Evolutionary conservation across 1,140 invertebrate genomes (phyloP), one percentile per base, ranked within the genome.

Genomic region (Antheraea mylitta): DNA sequence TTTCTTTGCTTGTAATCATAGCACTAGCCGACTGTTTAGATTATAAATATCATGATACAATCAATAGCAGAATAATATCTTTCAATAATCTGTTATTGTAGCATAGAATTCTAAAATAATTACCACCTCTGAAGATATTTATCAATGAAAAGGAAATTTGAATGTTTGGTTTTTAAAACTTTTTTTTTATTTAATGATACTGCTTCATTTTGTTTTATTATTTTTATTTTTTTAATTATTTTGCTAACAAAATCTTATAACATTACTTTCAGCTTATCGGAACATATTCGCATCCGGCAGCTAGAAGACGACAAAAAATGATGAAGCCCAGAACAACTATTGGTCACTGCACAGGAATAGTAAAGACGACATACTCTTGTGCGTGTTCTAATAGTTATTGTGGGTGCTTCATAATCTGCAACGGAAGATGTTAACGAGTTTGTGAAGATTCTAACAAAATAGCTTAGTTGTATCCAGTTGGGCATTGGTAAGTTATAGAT

Each of bases 341-440:
- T 90, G 86, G 88, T 89, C 88, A 90, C 85, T 86, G 86, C 87
- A 90, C 89, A 91, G 83, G 87, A 91, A 83, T 89, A 89, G 87
- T 89, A 76, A 87, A 65, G 63, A 59, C 68, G 69, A 72, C 82
- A 90, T 90, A 89, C 87, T 91, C 89, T 91, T 91, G 89, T 91
- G 89, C 89, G 89, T 91, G 89, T 91, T 90, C 89, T 85, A 91
- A 91, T 88, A 87, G 87, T 91, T 90, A 86, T 91, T 91, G 87
- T 85, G 87, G 88, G 84, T 82, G 85, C 86, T 91, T 91, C 89
- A 86, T 78, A 74, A 75, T 85, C 89, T 59, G 76, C 88, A 61
- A 61, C 42, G 7, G 60, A 58, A 61, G 61, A 71, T 13, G 16
- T 67, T 18, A 5, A 60, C 7, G 4, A 18, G 22, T 60, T 18